A percentile compares a stretch with the other conserved stretches of the same genome.
Conservation (phyloP, 2,888 invertebrate species). For the Dyspetes luteomarginatus region DNA sequence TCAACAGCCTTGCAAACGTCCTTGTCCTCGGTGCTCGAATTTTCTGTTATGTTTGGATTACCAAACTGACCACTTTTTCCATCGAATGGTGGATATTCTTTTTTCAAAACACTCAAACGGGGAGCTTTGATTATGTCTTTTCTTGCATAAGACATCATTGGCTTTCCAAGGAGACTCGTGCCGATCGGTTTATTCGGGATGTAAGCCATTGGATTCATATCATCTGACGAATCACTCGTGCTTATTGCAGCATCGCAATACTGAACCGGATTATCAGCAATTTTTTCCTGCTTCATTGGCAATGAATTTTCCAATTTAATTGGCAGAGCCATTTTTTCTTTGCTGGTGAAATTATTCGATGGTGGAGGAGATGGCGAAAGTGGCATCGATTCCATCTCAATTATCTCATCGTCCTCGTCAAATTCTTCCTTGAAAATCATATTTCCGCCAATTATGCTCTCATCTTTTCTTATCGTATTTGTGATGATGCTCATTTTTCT, state of each 20-base stretch:
- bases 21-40: slow-evolving; percentile 53
- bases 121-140: slow-evolving; percentile 75
- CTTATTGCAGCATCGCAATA: slow-evolving; percentile 14
- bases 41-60: background rate
- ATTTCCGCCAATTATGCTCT: background rate
- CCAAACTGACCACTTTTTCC: background rate
- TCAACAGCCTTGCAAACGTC: slow-evolving; percentile 67
- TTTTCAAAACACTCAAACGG: slow-evolving; percentile 71
- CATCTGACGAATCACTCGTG: slow-evolving; percentile 19
- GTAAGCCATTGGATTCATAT: slow-evolving; percentile 46
- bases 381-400: slow-evolving; percentile 19
- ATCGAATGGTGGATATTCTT: slow-evolving; percentile 28
- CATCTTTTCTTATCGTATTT: slow-evolving; percentile 2
- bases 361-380: slow-evolving; percentile 17
- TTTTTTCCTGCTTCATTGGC: slow-evolving; percentile 29
- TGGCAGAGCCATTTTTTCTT: background rate
- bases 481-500: slow-evolving; percentile 43
- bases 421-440: slow-evolving; percentile 38
- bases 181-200: slow-evolving; percentile 64
- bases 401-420: slow-evolving; percentile 38
- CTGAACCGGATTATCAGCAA: slow-evolving; percentile 2
- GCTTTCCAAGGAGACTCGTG: slow-evolving; percentile 62
- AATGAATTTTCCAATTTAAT: slow-evolving; percentile 39
- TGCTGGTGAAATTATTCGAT: background rate
- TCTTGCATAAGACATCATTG: slow-evolving; percentile 64